A percentile compares a stretch with the other conserved stretches of the same genome.
Conservation (phyloP, 1,140 invertebrate genomes). For the Zaprionus camerounensis region DNA sequence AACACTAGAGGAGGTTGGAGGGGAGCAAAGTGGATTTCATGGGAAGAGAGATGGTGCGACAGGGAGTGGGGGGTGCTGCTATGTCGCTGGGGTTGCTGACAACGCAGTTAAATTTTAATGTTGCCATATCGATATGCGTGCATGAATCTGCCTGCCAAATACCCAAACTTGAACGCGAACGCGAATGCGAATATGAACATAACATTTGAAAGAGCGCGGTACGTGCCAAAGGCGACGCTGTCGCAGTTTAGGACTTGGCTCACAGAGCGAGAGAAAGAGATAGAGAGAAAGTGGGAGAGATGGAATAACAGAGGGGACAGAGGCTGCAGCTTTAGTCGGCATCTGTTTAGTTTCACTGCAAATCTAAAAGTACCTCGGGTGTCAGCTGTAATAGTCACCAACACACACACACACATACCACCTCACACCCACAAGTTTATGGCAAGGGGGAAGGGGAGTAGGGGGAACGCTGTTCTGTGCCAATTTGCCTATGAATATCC, state of each 20-base stretch:
- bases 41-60: too few relatives aligned
- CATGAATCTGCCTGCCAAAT: conserved; percentile 55
- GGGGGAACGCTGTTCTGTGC: neutral
- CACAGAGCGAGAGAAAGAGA: neutral
- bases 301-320: neutral
- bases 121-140: conserved; percentile 77
- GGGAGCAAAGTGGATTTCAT: neutral
- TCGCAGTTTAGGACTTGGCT: neutral
- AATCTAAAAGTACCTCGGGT: conserved; percentile 17
- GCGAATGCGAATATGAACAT: conserved; percentile 38
- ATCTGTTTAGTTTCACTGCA: conserved; percentile 22
- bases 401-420: neutral
- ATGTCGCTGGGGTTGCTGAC: conserved; percentile 31
- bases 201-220: conserved; percentile 49
- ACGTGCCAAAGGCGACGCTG: conserved; percentile 36
- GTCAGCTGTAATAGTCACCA: conserved; percentile 22
- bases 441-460: neutral
- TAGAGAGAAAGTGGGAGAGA: neutral
- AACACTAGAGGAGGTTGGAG: neutral
- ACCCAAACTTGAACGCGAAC: conserved; percentile 29
- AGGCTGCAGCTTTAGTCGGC: neutral
- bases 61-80: neutral
- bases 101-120: conserved; percentile 83
- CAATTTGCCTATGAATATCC: conserved; percentile 61
- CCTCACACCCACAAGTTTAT: neutral